A percentile compares a stretch with the other conserved stretches of the same genome.
Evolutionary conservation across 2,797 vertebrate genomes (phyloP).

Genomic region (Pteropus rufus): DNA sequence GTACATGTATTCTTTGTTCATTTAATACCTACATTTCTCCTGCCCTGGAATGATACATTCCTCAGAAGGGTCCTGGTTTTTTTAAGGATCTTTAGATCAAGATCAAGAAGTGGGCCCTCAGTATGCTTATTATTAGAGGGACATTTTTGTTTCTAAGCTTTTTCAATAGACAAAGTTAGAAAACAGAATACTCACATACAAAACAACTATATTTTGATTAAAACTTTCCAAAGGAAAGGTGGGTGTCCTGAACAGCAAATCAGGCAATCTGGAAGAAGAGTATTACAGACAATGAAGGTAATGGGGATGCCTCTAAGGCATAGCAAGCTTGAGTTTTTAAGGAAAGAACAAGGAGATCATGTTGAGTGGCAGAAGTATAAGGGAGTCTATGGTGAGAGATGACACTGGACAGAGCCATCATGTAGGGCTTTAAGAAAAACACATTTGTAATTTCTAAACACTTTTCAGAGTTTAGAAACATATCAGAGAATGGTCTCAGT

Average conservation of each 20-base stretch:
- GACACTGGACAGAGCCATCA: too few relatives aligned
- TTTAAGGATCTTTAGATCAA: not conserved
- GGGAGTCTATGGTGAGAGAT: not conserved
- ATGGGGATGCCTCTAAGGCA: not conserved
- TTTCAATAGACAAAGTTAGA: not conserved
- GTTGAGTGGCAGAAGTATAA: not conserved
- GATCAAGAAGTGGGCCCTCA: not conserved
- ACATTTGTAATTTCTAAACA: not conserved
- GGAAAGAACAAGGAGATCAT: not conserved
- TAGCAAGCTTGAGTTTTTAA: not conserved
- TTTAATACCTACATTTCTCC: not conserved
- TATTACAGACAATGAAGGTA: not conserved
- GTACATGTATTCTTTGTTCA: not conserved
- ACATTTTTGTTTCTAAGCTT: not conserved
- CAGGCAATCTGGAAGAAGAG: not conserved
- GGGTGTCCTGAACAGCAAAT: not conserved
- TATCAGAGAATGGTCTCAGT: not conserved
- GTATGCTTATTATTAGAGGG: not conserved
- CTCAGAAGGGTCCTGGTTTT: not conserved
- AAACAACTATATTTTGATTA: not conserved
- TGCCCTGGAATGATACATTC: not conserved
- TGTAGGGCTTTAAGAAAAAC: not conserved
- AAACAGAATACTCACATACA: not conserved
- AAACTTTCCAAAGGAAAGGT: not conserved
- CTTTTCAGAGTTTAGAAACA: not conserved